phyloP scores from a whole-genome alignment of 2,113 vertebrate species.

The Myrmecobius fasciatus region DNA sequence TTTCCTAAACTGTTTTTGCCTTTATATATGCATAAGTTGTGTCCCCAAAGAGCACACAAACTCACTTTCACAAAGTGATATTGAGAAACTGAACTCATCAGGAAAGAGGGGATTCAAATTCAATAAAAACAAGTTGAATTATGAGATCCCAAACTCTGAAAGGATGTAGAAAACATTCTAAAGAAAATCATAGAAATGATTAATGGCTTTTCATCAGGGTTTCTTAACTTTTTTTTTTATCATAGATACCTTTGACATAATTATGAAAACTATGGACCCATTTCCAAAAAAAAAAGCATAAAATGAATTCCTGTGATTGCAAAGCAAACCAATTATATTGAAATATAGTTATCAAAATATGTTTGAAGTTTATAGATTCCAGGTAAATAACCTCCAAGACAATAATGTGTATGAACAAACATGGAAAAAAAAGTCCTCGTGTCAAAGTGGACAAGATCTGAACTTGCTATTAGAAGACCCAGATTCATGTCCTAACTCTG shows the following conservation, averaged over 20 bases:
- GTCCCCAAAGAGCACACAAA: not conserved
- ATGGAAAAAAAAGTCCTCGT: not conserved
- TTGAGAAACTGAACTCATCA: constrained; percentile 18
- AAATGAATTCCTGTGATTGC: not conserved
- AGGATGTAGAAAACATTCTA: not conserved
- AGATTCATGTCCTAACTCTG: not conserved
- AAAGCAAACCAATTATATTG: not conserved
- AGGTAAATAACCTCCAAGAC: not conserved
- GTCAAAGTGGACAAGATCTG: not conserved
- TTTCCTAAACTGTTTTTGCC: not conserved
- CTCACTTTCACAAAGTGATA: constrained; percentile 9
- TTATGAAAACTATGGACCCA: not conserved
- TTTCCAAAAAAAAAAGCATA: not conserved
- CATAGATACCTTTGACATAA: not conserved
- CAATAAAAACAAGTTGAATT: not conserved
- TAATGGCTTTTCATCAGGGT: not conserved
- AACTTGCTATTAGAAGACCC: not conserved
- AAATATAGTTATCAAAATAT: not conserved
- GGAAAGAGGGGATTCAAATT: not conserved
- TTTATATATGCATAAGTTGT: not conserved
- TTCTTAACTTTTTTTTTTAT: not conserved
- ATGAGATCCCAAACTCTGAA: not conserved
- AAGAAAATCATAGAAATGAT: not conserved
- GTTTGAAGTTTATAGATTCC: not conserved
- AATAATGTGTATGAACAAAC: not conserved